Conservation (phyloP, 1,140 invertebrate species). For the Psix sp. region DNA sequence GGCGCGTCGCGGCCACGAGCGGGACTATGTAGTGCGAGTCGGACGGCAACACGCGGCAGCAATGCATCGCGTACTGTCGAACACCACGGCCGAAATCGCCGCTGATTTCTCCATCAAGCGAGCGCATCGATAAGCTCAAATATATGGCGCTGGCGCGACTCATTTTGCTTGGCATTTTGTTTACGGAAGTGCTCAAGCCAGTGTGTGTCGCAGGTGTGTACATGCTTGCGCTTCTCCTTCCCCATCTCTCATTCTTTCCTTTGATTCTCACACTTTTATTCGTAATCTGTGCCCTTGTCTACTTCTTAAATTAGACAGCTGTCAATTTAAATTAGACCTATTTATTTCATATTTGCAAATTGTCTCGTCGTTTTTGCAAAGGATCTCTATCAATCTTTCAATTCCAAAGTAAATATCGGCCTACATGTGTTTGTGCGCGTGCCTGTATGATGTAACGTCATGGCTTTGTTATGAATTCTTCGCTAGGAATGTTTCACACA, state of each 20-base stretch:
- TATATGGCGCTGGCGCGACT: constrained; percentile 77
- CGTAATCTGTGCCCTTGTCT: too few relatives aligned
- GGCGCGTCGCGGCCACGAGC: constrained; percentile 15
- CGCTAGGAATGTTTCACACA: neutral
- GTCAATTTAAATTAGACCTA: too few relatives aligned
- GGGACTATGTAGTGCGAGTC: constrained; percentile 1
- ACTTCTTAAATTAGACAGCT: too few relatives aligned
- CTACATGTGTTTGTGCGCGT: neutral
- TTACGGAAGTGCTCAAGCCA: constrained; percentile 75
- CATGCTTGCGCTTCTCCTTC: too few relatives aligned
- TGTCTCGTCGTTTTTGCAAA: too few relatives aligned
- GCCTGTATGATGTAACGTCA: constrained; percentile 27
- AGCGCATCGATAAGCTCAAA: constrained; percentile 70
- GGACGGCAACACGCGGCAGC: constrained; percentile 50
- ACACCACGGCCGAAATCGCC: constrained; percentile 54
- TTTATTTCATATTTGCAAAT: too few relatives aligned
- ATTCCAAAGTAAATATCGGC: too few relatives aligned
- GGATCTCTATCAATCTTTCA: too few relatives aligned
- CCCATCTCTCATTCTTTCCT: too few relatives aligned
- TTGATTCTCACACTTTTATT: too few relatives aligned
- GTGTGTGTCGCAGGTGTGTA: constrained; percentile 72
- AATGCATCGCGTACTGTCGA: constrained; percentile 55
- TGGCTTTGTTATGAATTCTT: constrained; percentile 19
- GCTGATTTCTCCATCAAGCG: constrained; percentile 60
- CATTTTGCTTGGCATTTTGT: constrained; percentile 75